Evolutionary conservation across 37 sponge, comb jelly and placozoan species (phyloP).

Genomic region (Geodia barretti): DNA sequence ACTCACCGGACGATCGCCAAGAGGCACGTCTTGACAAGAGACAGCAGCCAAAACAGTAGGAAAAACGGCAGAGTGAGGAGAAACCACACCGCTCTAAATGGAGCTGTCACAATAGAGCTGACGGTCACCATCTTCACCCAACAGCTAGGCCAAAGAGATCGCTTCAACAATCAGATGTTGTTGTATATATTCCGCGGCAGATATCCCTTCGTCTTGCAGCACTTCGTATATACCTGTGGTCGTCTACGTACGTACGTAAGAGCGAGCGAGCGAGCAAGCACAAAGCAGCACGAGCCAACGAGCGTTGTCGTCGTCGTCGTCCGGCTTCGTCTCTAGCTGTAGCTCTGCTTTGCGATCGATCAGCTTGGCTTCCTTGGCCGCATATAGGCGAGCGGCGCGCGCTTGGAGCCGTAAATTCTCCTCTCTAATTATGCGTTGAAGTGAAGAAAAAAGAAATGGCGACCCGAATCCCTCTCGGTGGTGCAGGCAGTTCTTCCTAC

Average conservation of each 20-base stretch:
- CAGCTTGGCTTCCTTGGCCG: no score
- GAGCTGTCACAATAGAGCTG: not conserved
- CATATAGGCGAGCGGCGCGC: not conserved
- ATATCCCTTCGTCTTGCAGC: no score
- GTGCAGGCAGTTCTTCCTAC: constrained; percentile 17
- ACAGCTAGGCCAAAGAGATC: no score
- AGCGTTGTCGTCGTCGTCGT: no score
- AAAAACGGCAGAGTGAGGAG: not conserved
- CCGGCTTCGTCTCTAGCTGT: no score
- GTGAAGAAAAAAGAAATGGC: constrained; percentile 24
- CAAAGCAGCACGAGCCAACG: no score
- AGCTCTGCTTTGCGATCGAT: no score
- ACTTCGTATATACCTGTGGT: no score
- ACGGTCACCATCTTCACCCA: not conserved
- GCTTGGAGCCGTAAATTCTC: not conserved
- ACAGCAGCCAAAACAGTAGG: not conserved
- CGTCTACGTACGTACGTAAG: no score
- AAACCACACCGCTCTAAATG: not conserved
- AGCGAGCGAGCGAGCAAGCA: no score
- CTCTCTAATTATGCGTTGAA: not conserved
- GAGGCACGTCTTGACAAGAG: not conserved
- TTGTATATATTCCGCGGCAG: no score
- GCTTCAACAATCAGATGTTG: no score
- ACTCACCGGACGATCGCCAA: not conserved
- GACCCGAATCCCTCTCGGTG: constrained; percentile 16